Base-by-base conservation (phyloP, 2,888 invertebrate species). In the Brachyptera risi region DNA sequence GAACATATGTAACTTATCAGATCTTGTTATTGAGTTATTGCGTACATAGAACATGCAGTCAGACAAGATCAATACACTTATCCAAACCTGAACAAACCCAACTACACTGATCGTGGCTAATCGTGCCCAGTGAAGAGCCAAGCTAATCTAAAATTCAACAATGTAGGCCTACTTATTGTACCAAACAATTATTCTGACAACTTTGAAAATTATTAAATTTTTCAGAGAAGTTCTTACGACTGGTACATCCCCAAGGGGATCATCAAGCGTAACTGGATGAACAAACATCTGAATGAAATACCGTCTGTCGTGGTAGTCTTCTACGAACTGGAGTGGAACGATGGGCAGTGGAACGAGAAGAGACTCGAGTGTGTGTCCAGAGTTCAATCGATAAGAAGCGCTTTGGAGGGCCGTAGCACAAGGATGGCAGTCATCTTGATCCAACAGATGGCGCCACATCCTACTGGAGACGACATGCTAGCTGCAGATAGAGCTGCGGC, bases 291-390 rank as follows among this genome's bases (percentile, higher is more conserved):
- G 37, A 86, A 88, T 67, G 83, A 90, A 61, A 83, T 98, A 65
- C 98, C 99, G 7, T 88, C 97, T 1, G 89, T 98, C 1, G 88
- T 95, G 24, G 95, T 96, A 1, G 83, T 96, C 64, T 99, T 98
- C 76, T 93, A 92, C 74, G 97, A 99, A 71, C 83, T 98, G 72
- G 97, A 98, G 76, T 99, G 98, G 98, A 92, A 93, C 73, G 96
- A 97, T 76, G 80, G 84, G 0, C 84, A 87, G 65, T 98, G 97
- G 96, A 90, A 90, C 68, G 97, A 97, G 68, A 96, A 92, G 73
- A 92, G 93, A 72, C 87, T 92, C 69, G 96, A 96, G 74, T 96
- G 96, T 76, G 90, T 94, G 7, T 90, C 91, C 0, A 83, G 90
- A 69, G 90, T 97, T 31, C 92, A 95, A 73, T 86, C 87, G 0